These are phyloP conservation scores for Abramis brama DNA, from an alignment of 2,113 vertebrate genomes.

Conservation along the genomic window DNA sequence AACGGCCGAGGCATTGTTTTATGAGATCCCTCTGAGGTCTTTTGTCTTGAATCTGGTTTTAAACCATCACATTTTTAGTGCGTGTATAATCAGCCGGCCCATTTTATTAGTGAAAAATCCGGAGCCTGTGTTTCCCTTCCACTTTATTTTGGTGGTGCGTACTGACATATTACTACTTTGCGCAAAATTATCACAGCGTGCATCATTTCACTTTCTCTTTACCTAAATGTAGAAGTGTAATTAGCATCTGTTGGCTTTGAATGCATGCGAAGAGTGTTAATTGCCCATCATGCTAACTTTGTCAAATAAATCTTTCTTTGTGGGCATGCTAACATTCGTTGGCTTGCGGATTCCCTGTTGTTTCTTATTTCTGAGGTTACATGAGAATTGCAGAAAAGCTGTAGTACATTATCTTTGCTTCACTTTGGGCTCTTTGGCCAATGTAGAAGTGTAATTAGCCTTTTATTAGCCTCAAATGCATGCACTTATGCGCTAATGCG, in stretches of 20 bases:
- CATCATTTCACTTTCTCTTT: constrained; percentile 45
- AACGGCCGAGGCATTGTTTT: neutral
- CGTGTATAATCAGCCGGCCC: neutral
- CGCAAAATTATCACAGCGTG: constrained; percentile 45
- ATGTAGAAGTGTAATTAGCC: constrained; percentile 34
- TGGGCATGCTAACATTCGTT: too few relatives aligned
- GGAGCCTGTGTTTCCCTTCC: neutral
- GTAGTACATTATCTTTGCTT: neutral
- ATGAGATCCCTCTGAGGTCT: constrained; percentile 1
- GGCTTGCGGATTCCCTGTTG: too few relatives aligned
- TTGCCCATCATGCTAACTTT: neutral
- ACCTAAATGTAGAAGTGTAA: constrained; percentile 25
- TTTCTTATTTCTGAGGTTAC: too few relatives aligned
- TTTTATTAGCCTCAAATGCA: neutral
- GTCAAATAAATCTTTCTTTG: neutral
- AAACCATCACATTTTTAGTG: neutral
- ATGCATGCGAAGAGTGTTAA: neutral
- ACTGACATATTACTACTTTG: constrained; percentile 39
- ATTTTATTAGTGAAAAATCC: neutral
- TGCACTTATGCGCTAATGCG: neutral
- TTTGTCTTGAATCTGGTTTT: neutral
- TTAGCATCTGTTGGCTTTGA: constrained; percentile 23
- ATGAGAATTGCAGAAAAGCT: too few relatives aligned
- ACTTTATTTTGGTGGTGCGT: neutral
- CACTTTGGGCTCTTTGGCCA: constrained; percentile 40